Evolutionary conservation across 2,888 invertebrate species (phyloP).

Genomic region (Molanna angustata): DNA sequence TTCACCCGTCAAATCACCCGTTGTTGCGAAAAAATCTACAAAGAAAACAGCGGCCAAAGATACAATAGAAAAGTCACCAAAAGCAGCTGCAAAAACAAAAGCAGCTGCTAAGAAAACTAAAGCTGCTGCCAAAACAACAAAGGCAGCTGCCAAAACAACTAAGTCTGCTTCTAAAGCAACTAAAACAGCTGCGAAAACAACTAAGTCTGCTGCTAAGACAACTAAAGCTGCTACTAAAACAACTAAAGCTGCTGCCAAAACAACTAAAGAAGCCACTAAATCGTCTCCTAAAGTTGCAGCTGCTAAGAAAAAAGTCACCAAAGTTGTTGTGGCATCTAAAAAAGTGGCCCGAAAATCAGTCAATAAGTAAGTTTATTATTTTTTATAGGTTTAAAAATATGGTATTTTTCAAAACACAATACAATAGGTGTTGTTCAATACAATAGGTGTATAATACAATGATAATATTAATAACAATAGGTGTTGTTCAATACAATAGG

Average conservation of each 20-base stretch:
- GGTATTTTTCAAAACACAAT: too few relatives aligned
- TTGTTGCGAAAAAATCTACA: not conserved
- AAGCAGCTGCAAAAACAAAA: not conserved
- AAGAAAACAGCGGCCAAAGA: conserved; percentile 1
- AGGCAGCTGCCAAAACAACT: conserved; percentile 3
- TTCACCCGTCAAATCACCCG: not conserved
- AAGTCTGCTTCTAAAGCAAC: conserved; percentile 1
- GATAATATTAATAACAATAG: too few relatives aligned
- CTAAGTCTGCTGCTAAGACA: conserved; percentile 8
- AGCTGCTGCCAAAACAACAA: not conserved
- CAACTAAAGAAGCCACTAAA: not conserved
- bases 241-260: not conserved
- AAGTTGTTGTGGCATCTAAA: not conserved
- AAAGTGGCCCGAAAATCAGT: conserved; percentile 1
- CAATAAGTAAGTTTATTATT: too few relatives aligned
- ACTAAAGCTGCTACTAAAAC: not conserved
- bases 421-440: too few relatives aligned
- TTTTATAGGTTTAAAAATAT: too few relatives aligned
- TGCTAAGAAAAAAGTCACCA: not conserved
- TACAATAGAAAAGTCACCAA: not conserved
- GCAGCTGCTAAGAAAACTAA: not conserved
- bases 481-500: too few relatives aligned
- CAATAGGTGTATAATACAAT: too few relatives aligned
- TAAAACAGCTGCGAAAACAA: conserved; percentile 3
- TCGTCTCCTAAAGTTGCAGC: not conserved